phyloP scores from a whole-genome alignment of 2,888 invertebrate species.

The Embidobia sp. region DNA sequence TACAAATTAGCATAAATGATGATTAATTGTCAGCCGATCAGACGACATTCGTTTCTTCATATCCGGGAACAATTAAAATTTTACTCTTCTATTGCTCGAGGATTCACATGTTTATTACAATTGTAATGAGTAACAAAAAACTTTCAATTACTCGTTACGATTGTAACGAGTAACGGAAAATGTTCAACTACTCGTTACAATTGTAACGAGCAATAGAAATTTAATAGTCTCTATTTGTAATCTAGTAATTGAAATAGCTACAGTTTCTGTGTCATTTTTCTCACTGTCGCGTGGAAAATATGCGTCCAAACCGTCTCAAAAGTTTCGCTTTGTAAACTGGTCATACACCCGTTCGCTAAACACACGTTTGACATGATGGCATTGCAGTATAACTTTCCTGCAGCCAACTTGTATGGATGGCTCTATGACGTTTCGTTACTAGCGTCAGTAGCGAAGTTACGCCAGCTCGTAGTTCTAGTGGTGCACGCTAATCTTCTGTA shows the following conservation, averaged over 20 bases:
- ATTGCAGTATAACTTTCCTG: not conserved
- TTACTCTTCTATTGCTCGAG: constrained; percentile 20
- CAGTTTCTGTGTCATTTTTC: not conserved
- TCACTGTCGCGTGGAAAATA: not conserved
- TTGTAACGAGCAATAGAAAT: too few relatives aligned
- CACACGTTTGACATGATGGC: not conserved
- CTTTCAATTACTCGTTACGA: not conserved
- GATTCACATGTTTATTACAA: constrained; percentile 16
- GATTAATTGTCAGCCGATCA: not conserved
- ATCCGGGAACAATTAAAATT: constrained; percentile 30
- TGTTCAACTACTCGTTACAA: too few relatives aligned
- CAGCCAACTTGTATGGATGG: not conserved
- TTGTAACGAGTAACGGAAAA: not conserved
- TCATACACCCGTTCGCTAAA: not conserved
- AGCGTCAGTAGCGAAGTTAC: not conserved
- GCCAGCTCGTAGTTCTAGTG: too few relatives aligned
- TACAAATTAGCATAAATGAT: constrained; percentile 24
- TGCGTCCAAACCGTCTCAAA: not conserved
- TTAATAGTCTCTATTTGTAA: too few relatives aligned
- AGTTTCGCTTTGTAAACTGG: not conserved
- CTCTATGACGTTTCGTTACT: constrained; percentile 3
- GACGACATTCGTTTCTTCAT: not conserved
- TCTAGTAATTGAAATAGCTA: not conserved
- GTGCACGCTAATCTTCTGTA: too few relatives aligned
- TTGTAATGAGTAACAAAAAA: not conserved